Evolutionary conservation across 2,113 vertebrate genomes (phyloP).

Genomic region (Psephotus haematonotus): DNA sequence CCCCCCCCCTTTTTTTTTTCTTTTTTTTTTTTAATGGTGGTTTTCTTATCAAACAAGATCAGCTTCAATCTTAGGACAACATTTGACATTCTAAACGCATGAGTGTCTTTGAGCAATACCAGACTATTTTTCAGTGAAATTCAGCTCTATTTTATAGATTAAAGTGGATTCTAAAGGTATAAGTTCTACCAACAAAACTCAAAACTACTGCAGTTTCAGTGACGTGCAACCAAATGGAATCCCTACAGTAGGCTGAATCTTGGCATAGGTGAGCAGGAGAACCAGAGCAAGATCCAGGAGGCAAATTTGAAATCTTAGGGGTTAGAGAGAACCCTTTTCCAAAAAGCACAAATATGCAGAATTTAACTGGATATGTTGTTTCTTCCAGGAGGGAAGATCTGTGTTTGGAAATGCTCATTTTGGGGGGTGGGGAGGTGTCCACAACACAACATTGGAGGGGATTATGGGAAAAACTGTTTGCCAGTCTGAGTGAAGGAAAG

Average conservation of each 20-base stretch:
- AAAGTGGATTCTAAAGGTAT: not conserved
- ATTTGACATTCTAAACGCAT: not conserved
- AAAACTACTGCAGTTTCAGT: not conserved
- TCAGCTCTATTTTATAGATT: not conserved
- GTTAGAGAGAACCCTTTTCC: not conserved
- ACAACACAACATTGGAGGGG: not conserved
- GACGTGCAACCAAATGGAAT: not conserved
- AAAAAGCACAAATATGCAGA: not conserved
- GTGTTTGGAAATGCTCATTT: not conserved
- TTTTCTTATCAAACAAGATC: not conserved
- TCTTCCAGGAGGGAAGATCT: not conserved
- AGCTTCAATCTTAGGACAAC: not conserved
- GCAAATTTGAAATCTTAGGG: not conserved
- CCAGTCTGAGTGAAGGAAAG: slow-evolving; percentile 29
- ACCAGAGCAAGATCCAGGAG: not conserved
- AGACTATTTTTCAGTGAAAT: not conserved
- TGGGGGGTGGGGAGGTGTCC: not conserved
- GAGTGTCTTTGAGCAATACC: accelerated
- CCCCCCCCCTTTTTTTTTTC: not conserved
- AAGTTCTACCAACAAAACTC: not conserved
- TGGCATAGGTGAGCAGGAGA: not conserved
- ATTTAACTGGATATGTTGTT: not conserved
- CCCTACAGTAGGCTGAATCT: not conserved
- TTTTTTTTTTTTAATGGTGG: not conserved
- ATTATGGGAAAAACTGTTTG: slow-evolving; percentile 17